phyloP scores from a whole-genome alignment of 2,888 invertebrate species.

The Acholoe squamosa region DNA sequence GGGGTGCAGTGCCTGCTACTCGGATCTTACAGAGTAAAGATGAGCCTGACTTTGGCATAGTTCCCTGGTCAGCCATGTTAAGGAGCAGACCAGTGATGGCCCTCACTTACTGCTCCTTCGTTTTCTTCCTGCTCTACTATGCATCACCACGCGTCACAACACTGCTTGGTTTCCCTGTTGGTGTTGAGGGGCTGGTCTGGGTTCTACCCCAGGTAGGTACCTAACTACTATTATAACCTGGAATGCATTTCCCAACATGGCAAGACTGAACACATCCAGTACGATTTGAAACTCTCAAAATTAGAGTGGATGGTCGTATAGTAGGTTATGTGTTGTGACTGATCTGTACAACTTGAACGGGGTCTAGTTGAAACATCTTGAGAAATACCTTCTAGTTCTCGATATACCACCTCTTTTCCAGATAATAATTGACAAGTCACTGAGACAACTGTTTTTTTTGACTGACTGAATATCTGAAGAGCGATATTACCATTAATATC shows the following conservation, averaged over 20 bases:
- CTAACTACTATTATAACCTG: no score
- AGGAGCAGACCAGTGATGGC: not conserved
- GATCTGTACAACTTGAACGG: not conserved
- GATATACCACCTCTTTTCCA: no score
- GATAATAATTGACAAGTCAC: no score
- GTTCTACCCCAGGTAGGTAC: not conserved
- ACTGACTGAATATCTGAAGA: no score
- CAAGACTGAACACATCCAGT: no score
- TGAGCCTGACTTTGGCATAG: not conserved
- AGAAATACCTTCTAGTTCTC: no score
- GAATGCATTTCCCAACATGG: no score
- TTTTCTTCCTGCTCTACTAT: constrained; percentile 18
- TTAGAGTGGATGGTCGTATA: not conserved
- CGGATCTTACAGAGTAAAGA: not conserved
- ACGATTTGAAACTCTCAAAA: no score
- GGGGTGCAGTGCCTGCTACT: not conserved
- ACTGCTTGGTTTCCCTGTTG: not conserved
- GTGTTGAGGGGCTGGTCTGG: not conserved
- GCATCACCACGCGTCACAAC: not conserved
- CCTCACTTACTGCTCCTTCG: not conserved
- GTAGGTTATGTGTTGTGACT: not conserved
- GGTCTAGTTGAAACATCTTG: no score
- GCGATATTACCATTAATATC: no score
- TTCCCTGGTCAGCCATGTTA: not conserved
- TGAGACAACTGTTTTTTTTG: no score